A percentile compares a stretch with the other conserved stretches of the same genome.
phyloP scores from a whole-genome alignment of 2,797 vertebrate genomes.

The Clamator glandarius region DNA sequence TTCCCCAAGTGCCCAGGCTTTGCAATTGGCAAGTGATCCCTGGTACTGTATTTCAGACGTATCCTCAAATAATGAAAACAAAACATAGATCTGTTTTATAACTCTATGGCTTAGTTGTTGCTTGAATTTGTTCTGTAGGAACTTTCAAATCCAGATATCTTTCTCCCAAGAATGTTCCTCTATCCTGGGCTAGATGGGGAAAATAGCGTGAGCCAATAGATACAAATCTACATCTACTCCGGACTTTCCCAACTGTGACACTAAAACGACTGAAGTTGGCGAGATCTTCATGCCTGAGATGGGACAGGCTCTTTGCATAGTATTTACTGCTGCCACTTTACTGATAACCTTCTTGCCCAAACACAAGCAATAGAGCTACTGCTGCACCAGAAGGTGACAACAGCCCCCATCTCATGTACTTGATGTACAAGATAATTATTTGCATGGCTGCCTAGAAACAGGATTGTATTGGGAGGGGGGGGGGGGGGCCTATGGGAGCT shows the following conservation, averaged over 20 bases:
- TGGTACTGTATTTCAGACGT: background rate
- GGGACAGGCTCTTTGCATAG: background rate
- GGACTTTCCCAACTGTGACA: background rate
- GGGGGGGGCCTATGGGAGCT: background rate
- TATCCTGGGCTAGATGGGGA: background rate
- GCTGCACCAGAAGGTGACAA: background rate
- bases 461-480: too few species aligned
- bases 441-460: background rate
- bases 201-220: background rate
- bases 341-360: background rate
- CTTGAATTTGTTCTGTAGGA: background rate
- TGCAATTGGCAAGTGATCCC: background rate
- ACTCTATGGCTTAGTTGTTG: background rate
- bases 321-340: background rate
- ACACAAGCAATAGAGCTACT: background rate
- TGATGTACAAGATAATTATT: background rate
- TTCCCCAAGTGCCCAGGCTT: background rate
- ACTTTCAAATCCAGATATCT: background rate
- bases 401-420: background rate
- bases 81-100: background rate
- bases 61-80: background rate
- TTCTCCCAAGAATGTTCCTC: background rate
- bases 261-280: background rate
- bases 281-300: background rate
- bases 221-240: accelerated